These are phyloP conservation scores for Actenoides lindsayi DNA, from an alignment of 2,113 vertebrate species.

Conservation along the genomic window DNA sequence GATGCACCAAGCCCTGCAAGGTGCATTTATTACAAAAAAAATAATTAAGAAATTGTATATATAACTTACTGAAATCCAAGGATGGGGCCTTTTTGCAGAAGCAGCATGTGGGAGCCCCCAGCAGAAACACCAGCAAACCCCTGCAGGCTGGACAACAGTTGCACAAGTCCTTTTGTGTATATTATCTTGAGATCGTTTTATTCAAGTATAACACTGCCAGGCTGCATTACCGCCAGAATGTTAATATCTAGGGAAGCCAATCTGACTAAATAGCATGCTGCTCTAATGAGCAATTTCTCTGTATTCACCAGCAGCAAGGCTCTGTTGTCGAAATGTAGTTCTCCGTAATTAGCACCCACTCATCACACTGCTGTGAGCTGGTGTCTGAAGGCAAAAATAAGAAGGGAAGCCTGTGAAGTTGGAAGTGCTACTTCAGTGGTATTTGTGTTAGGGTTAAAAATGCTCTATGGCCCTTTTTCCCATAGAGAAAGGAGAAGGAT, in stretches of 20 bases:
- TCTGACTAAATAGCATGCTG: constrained; percentile 52
- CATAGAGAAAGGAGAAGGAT: not conserved
- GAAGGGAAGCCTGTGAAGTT: not conserved
- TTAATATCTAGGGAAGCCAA: constrained; percentile 49
- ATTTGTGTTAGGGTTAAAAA: not conserved
- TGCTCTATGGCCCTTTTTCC: not conserved
- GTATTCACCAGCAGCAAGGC: constrained; percentile 48
- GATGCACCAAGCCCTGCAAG: not conserved
- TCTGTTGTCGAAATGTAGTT: constrained; percentile 41
- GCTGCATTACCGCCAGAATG: constrained; percentile 25
- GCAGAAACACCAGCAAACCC: not conserved
- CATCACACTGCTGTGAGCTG: constrained; percentile 22
- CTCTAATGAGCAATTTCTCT: constrained; percentile 67
- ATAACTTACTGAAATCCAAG: not conserved
- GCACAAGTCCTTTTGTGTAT: not conserved
- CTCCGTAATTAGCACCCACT: constrained; percentile 61
- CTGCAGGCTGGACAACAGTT: not conserved
- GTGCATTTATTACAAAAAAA: not conserved
- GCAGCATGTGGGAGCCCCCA: not conserved
- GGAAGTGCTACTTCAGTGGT: not conserved
- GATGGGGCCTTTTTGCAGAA: not conserved
- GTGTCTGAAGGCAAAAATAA: constrained; percentile 38
- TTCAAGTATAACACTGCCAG: not conserved
- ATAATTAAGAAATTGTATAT: not conserved
- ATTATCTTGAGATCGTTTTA: not conserved